Conservation (phyloP, 2,888 invertebrate genomes). For the Metalampra italica region DNA sequence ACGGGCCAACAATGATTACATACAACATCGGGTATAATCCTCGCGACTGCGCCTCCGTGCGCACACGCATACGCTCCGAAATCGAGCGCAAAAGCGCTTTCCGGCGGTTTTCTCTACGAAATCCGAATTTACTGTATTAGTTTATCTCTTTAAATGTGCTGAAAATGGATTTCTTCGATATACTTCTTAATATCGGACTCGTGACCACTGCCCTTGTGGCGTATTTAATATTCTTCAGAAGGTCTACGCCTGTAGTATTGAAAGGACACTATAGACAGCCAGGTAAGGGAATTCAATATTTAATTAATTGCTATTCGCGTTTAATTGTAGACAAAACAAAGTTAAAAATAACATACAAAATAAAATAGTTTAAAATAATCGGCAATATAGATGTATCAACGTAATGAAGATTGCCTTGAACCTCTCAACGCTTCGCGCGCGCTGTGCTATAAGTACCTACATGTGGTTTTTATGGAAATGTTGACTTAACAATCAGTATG, state of each 20-base stretch:
- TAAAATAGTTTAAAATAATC: too few species aligned
- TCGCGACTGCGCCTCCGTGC: not conserved
- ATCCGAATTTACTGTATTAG: not conserved
- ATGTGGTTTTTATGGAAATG: not conserved
- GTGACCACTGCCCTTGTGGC: constrained; percentile 48
- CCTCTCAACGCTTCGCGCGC: not conserved
- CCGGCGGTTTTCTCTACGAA: not conserved
- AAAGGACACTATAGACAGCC: constrained; percentile 42
- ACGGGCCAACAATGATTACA: not conserved
- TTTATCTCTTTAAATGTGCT: not conserved
- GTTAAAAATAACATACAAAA: not conserved
- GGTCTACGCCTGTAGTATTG: constrained; percentile 22
- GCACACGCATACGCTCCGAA: not conserved
- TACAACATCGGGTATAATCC: not conserved
- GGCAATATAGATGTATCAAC: too few species aligned
- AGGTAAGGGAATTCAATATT: constrained; percentile 32
- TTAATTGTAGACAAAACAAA: constrained; percentile 1
- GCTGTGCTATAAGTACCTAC: not conserved
- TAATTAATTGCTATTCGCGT: not conserved
- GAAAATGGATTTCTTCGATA: constrained; percentile 53
- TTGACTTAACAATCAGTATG: not conserved
- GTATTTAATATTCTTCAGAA: constrained; percentile 53
- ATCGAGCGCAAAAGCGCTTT: not conserved
- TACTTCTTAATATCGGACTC: constrained; percentile 51
- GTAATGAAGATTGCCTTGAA: not conserved